Evolutionary conservation across 2,888 invertebrate genomes (phyloP).

Genomic region (Hipparchia semele): DNA sequence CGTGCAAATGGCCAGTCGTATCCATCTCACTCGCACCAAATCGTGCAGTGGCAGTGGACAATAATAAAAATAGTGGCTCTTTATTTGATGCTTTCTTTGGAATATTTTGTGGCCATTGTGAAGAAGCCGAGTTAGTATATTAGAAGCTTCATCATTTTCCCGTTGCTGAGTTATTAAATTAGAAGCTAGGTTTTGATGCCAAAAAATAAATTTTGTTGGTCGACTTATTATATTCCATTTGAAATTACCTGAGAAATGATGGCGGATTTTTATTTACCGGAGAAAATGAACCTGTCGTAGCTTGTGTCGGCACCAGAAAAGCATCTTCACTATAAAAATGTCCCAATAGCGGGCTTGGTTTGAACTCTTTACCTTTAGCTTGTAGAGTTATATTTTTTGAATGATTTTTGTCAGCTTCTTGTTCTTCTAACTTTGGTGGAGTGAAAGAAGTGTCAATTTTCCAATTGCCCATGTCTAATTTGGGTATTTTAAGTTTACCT

Average conservation of each 20-base stretch:
- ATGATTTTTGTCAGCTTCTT: conserved; percentile 5
- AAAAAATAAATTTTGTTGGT: no score
- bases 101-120: no score
- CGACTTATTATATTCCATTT: neutral
- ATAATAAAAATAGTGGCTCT: no score
- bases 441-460: conserved; percentile 21
- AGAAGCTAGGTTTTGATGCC: no score
- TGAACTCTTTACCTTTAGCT: conserved; percentile 63
- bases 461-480: conserved; percentile 4
- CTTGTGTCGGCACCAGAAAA: conserved; percentile 51
- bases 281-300: conserved; percentile 44
- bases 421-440: conserved; percentile 23
- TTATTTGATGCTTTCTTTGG: no score
- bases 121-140: no score
- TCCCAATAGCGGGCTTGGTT: conserved; percentile 79
- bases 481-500: conserved; percentile 5
- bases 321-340: conserved; percentile 71
- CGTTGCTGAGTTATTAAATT: no score
- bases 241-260: conserved; percentile 55
- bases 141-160: no score
- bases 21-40: no score
- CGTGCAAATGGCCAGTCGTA: no score
- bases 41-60: no score
- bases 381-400: conserved; percentile 43
- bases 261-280: conserved; percentile 53